phyloP scores from a whole-genome alignment of 2,888 invertebrate genomes.

The Plagodis pulveraria region DNA sequence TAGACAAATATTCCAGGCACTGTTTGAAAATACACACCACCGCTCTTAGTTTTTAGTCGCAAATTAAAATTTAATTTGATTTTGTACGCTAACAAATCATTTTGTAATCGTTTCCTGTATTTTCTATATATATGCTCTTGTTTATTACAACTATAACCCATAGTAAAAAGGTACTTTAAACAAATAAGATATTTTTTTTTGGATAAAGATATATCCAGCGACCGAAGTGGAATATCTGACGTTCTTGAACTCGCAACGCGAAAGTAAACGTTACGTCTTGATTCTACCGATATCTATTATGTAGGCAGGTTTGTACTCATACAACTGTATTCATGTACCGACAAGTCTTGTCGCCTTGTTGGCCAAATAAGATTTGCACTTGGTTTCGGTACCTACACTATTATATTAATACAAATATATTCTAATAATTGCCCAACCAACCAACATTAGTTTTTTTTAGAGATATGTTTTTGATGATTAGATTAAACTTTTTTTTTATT shows the following conservation, averaged over 20 bases:
- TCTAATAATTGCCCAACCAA: too few species aligned
- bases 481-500: too few species aligned
- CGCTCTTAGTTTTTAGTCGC: background rate
- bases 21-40: conserved; percentile 1
- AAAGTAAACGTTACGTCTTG: background rate
- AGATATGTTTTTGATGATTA: too few species aligned
- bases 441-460: too few species aligned
- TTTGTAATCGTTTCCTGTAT: conserved; percentile 12
- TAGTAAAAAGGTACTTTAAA: too few species aligned
- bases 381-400: too few species aligned
- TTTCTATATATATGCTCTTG: conserved; percentile 21
- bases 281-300: too few species aligned
- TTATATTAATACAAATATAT: too few species aligned
- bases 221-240: background rate
- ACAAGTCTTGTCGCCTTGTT: conserved; percentile 46
- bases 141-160: conserved; percentile 38
- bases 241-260: background rate
- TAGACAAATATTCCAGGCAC: conserved; percentile 2
- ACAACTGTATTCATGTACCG: conserved; percentile 45
- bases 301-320: background rate
- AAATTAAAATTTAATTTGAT: conserved; percentile 2
- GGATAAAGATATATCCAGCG: too few species aligned
- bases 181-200: too few species aligned
- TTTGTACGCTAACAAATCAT: background rate
- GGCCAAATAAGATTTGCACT: too few species aligned